Evolutionary conservation across 2,888 invertebrate species (phyloP), one percentile per base, ranked within the genome.

Genomic region (Pilophorus perplexus): DNA sequence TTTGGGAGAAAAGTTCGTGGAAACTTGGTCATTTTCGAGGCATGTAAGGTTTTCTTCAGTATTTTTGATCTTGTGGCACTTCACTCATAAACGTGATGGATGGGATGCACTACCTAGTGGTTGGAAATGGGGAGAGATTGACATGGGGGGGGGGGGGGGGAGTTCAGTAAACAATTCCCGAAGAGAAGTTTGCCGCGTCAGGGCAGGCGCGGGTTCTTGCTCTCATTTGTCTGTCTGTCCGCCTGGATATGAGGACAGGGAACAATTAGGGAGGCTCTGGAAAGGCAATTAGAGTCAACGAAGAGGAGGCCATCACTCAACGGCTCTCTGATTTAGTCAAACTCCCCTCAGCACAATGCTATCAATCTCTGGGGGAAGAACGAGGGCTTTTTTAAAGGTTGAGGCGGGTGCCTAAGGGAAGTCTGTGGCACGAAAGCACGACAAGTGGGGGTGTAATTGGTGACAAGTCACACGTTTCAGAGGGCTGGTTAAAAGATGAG

Each of bases 321-420:
- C 64, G 40, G 62, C 62, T 59, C 64, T 54, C 64, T 65, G 64
- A 65, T 65, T 65, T 65, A 65, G 64, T 65, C 64, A 65, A 65
- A 65, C 64, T 54, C 64, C 52, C 64, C 46, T 28, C 62, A 28
- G 38, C 28, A 12, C 44, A 46, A 27, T 18, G 62, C 62, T 62
- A 62, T 62, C 62, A 62, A 62, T 62, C 62, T 62, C 62, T 28
- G 46, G 62, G 62, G 38, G 42, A 62, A 62, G 46, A 44, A 52
- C n/a, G n/a, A 33, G 59, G 28, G 28, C 33, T 25, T 62, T 59
- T 62, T 62, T 62, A 33, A n/a, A n/a, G n/a, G n/a, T n/a, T n/a
- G n/a, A n/a, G n/a, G n/a, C n/a, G n/a, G n/a, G n/a, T n/a, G n/a
- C n/a, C n/a, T n/a, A n/a, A n/a, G n/a, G n/a, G n/a, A n/a, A n/a